phyloP scores from a whole-genome alignment of 2,888 invertebrate genomes.

The Cylloceria caligata region DNA sequence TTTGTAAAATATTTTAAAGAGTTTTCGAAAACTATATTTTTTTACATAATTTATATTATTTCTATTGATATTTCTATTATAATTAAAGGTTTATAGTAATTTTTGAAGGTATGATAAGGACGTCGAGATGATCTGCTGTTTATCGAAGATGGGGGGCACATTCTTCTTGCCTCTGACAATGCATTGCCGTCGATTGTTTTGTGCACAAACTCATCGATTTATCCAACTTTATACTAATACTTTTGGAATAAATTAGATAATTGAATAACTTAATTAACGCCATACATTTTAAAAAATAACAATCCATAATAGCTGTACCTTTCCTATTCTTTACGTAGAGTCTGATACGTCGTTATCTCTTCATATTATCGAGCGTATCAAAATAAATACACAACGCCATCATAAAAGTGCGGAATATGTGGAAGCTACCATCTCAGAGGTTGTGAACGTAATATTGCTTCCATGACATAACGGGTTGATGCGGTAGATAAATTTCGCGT shows the following conservation, averaged over 20 bases:
- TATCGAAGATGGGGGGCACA: neutral
- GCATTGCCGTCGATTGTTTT: constrained; percentile 26
- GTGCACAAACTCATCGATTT: constrained; percentile 45
- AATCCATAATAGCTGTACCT: neutral
- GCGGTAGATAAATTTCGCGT: too few relatives aligned
- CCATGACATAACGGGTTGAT: too few relatives aligned
- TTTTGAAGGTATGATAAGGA: neutral
- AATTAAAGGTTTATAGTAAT: constrained; percentile 3
- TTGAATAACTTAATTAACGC: constrained; percentile 30
- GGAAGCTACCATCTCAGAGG: too few relatives aligned
- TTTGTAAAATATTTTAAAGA: neutral
- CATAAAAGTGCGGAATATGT: too few relatives aligned
- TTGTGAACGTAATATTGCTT: too few relatives aligned
- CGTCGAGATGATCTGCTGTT: neutral
- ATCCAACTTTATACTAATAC: constrained; percentile 48
- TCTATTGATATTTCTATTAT: neutral
- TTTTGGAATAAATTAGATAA: constrained; percentile 59
- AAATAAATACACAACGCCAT: too few relatives aligned
- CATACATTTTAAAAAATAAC: neutral
- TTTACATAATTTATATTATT: constrained; percentile 19
- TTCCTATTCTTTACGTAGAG: neutral
- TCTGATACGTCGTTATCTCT: too few relatives aligned
- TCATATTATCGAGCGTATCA: too few relatives aligned
- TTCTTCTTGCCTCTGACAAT: neutral
- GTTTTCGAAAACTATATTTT: neutral